A percentile compares a stretch with the other conserved stretches of the same genome.
Conservation (phyloP, 1,140 invertebrate genomes). For the Apis cerana region DNA sequence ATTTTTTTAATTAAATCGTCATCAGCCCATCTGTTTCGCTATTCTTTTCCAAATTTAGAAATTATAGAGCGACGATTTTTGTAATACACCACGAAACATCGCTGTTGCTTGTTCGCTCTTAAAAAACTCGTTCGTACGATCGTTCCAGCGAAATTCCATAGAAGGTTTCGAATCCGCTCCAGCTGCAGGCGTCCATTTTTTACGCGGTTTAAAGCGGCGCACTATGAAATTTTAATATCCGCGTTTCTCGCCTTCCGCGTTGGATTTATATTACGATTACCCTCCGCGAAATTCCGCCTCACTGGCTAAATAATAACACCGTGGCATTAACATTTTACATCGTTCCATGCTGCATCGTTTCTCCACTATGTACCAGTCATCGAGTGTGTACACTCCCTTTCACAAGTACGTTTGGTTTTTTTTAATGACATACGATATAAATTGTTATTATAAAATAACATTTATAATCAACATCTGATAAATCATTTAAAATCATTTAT, state of each 20-base stretch:
- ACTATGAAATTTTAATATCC: conserved; percentile 50
- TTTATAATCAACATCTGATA: no score
- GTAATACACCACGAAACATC: no score
- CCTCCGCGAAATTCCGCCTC: conserved; percentile 17
- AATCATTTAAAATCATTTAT: no score
- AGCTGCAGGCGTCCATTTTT: conserved; percentile 31
- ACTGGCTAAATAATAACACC: conserved; percentile 37
- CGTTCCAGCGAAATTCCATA: conserved; percentile 53
- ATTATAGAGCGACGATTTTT: no score
- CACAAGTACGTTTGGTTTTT: no score
- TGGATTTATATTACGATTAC: conserved; percentile 41
- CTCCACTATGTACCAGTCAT: neutral
- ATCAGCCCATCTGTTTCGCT: no score
- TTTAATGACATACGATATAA: no score
- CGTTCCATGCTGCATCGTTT: neutral
- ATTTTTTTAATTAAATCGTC: no score
- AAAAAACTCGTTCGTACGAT: neutral
- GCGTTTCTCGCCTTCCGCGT: conserved; percentile 33
- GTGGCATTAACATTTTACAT: conserved; percentile 33
- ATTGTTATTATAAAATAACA: no score
- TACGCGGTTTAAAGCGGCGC: conserved; percentile 18
- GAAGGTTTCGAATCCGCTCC: conserved; percentile 17
- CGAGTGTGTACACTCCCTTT: neutral
- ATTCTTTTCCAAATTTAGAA: no score
- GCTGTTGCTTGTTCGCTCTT: no score